These are phyloP conservation scores for Piaya cayana DNA, from an alignment of 2,113 vertebrate genomes.

Conservation along the genomic window DNA sequence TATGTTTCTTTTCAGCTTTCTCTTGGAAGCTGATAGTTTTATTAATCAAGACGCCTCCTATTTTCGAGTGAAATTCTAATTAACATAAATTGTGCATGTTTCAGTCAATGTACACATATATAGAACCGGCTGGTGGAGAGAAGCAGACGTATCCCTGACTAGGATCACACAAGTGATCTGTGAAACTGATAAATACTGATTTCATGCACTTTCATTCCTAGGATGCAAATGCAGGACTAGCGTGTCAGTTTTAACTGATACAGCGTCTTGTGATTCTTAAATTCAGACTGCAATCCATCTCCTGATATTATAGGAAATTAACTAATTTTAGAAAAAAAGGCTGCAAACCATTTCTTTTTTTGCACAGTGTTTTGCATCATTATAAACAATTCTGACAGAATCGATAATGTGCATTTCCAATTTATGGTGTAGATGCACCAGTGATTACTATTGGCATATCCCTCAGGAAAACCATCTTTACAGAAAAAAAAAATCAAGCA, in stretches of 20 bases:
- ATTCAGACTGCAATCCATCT: neutral
- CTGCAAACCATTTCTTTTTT: neutral
- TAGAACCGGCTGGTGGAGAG: neutral
- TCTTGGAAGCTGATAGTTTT: neutral
- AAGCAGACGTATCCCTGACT: neutral
- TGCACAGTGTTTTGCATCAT: slow-evolving; percentile 9
- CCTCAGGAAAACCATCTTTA: slow-evolving; percentile 11
- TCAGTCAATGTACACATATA: neutral
- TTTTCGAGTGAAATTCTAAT: neutral
- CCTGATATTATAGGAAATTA: neutral
- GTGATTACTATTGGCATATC: neutral
- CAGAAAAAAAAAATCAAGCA: neutral
- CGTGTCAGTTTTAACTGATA: neutral
- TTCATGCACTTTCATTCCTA: neutral
- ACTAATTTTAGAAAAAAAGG: slow-evolving; percentile 16
- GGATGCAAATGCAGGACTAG: neutral
- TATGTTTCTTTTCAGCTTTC: neutral
- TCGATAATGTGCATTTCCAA: slow-evolving; percentile 31
- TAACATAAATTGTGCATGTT: neutral
- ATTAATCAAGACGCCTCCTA: neutral
- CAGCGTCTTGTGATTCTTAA: neutral
- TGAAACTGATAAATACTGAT: neutral
- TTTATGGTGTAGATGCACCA: slow-evolving; percentile 22
- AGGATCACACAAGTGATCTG: neutral
- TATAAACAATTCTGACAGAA: slow-evolving; percentile 32